phyloP scores from a whole-genome alignment of 2,113 vertebrate species.

The Labrus mixtus region DNA sequence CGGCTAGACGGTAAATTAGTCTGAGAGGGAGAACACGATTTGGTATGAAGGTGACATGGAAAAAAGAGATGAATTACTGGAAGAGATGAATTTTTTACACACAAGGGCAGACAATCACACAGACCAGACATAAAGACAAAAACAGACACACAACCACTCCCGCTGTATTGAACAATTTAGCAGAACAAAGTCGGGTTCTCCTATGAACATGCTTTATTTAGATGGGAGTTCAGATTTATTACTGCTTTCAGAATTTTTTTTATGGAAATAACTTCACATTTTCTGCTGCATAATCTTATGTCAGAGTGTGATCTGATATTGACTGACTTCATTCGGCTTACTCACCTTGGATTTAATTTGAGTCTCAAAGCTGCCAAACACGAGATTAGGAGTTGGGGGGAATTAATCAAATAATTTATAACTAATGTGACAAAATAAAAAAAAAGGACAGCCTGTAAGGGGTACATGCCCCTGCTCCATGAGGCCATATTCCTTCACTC shows the following conservation, averaged over 20 bases:
- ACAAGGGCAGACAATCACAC: slow-evolving; percentile 2
- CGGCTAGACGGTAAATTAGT: background rate
- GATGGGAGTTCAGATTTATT: slow-evolving; percentile 56
- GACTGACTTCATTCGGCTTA: slow-evolving; percentile 33
- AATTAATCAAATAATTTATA: slow-evolving; percentile 17
- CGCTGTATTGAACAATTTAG: slow-evolving; percentile 49
- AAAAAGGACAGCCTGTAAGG: background rate
- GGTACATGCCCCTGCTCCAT: no score
- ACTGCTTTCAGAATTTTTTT: slow-evolving; percentile 55
- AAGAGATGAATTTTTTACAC: slow-evolving; percentile 21
- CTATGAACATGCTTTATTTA: slow-evolving; percentile 59
- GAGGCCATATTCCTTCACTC: no score
- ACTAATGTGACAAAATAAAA: background rate
- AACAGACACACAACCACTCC: slow-evolving; percentile 16
- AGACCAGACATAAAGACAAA: slow-evolving; percentile 25
- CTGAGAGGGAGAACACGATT: background rate
- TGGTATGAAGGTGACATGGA: slow-evolving; percentile 5
- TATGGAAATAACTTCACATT: slow-evolving; percentile 59
- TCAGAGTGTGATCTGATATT: slow-evolving; percentile 39
- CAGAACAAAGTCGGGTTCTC: slow-evolving; percentile 47
- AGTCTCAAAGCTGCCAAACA: slow-evolving; percentile 24
- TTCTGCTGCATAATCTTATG: slow-evolving; percentile 37
- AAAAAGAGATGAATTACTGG: slow-evolving; percentile 32
- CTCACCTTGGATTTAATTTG: slow-evolving; percentile 37
- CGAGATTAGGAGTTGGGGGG: background rate